Percentiles rank a stretch among this genome's conserved stretches.
phyloP scores from a whole-genome alignment of 2,888 invertebrate genomes.

The Odontocerum albicorne region DNA sequence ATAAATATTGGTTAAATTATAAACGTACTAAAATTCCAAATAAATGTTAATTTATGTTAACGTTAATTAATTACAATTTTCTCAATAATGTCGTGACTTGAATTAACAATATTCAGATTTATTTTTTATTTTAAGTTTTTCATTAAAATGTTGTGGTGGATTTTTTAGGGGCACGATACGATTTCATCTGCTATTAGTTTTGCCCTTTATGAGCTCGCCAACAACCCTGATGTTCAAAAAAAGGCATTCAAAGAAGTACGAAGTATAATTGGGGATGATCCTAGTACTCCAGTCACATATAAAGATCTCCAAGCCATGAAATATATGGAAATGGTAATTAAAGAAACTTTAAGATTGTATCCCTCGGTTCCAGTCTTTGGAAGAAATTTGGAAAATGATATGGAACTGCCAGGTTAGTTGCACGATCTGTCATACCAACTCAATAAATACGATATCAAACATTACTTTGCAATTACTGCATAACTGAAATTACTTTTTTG shows the following conservation, averaged over 20 bases:
- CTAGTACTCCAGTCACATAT: slow-evolving; percentile 1
- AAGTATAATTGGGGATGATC: slow-evolving; percentile 21
- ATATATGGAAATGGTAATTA: slow-evolving; percentile 39
- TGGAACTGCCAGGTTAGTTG: slow-evolving; percentile 30
- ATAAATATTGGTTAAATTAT: no score
- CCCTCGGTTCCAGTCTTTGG: slow-evolving; percentile 39
- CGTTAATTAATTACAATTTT: no score
- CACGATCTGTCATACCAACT: neutral
- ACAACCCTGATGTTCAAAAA: slow-evolving; percentile 46
- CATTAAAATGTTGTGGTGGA: no score
- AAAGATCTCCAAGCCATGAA: slow-evolving; percentile 36
- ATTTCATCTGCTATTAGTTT: slow-evolving; percentile 52
- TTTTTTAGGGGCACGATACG: slow-evolving; percentile 51
- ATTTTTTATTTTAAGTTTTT: no score
- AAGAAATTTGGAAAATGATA: slow-evolving; percentile 37
- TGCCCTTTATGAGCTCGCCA: slow-evolving; percentile 48
- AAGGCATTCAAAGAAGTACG: slow-evolving; percentile 28
- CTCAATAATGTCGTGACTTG: no score
- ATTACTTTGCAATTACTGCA: no score
- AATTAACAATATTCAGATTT: no score
- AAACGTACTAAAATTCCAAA: no score
- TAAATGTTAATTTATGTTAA: no score
- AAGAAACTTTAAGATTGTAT: slow-evolving; percentile 39
- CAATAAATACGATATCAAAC: no score
- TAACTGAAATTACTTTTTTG: no score